Conservation (phyloP, 2,113 vertebrate species). For the Etheostoma cragini region DNA sequence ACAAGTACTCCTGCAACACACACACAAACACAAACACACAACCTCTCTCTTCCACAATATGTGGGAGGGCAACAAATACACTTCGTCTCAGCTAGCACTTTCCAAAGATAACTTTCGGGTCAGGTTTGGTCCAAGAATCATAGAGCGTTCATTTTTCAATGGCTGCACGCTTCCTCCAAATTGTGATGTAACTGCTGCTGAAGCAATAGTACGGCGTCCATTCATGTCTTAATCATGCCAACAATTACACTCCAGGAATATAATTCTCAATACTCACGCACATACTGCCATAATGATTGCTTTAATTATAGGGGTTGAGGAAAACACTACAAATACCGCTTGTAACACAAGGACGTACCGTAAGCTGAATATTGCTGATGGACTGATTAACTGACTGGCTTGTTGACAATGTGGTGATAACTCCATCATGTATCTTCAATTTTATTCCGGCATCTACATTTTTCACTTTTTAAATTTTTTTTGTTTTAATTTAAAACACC, state of each 20-base stretch:
- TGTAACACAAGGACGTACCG: slow-evolving; percentile 30
- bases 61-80: slow-evolving; percentile 56
- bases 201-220: slow-evolving; percentile 50
- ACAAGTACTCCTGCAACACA: slow-evolving; percentile 38
- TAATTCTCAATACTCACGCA: slow-evolving; percentile 78
- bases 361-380: slow-evolving; percentile 26
- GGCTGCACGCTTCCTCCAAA: slow-evolving; percentile 58
- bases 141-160: slow-evolving; percentile 51
- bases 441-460: slow-evolving; percentile 40
- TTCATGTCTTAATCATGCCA: slow-evolving; percentile 70
- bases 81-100: slow-evolving; percentile 36
- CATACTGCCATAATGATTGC: slow-evolving; percentile 69
- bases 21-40: slow-evolving; percentile 23
- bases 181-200: slow-evolving; percentile 71
- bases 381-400: slow-evolving; percentile 44
- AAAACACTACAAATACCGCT: slow-evolving; percentile 54
- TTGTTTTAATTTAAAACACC: not conserved
- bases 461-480: slow-evolving; percentile 7
- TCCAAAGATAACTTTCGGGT: slow-evolving; percentile 73
- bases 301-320: slow-evolving; percentile 62
- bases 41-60: slow-evolving; percentile 37
- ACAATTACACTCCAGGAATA: slow-evolving; percentile 66
- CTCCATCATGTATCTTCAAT: slow-evolving; percentile 8
- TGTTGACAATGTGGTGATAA: slow-evolving; percentile 50
- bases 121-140: slow-evolving; percentile 69